A percentile compares a stretch with the other conserved stretches of the same genome.
Conservation (phyloP, 2,888 invertebrate species). For the Drosophila neoperkinsi region DNA sequence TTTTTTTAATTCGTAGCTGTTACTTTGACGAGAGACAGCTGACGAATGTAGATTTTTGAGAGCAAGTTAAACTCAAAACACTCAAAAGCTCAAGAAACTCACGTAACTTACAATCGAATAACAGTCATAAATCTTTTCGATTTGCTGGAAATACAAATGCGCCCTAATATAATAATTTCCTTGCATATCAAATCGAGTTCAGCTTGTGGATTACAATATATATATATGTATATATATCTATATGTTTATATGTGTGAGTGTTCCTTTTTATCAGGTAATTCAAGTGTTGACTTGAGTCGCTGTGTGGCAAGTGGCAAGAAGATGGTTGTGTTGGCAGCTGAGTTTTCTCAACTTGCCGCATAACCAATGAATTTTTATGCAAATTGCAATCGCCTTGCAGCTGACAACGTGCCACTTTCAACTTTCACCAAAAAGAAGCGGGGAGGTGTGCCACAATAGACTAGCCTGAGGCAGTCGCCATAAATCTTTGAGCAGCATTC, state of each 20-base stretch:
- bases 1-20: neutral
- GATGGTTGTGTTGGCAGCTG: slow-evolving; percentile 17
- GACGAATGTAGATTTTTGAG: neutral
- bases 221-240: neutral
- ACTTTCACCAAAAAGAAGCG: slow-evolving; percentile 44
- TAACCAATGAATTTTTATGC: slow-evolving; percentile 83
- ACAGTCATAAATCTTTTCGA: slow-evolving; percentile 16
- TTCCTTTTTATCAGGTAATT: slow-evolving; percentile 27
- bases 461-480: slow-evolving; percentile 56
- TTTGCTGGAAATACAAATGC: slow-evolving; percentile 7
- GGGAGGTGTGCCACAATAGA: slow-evolving; percentile 19
- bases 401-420: slow-evolving; percentile 72
- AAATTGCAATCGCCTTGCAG: slow-evolving; percentile 79
- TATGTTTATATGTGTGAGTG: neutral
- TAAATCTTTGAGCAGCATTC: slow-evolving; percentile 70
- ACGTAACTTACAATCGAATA: slow-evolving; percentile 3
- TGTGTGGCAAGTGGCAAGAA: neutral
- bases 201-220: neutral
- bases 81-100: neutral
- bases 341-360: slow-evolving; percentile 69
- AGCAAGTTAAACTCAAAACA: neutral
- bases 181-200: slow-evolving; percentile 8
- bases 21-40: neutral
- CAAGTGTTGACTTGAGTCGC: slow-evolving; percentile 33
- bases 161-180: slow-evolving; percentile 6